These are phyloP conservation scores for Drosophila sechellia DNA, from an alignment of 1,140 invertebrate species.

Conservation along the genomic window DNA sequence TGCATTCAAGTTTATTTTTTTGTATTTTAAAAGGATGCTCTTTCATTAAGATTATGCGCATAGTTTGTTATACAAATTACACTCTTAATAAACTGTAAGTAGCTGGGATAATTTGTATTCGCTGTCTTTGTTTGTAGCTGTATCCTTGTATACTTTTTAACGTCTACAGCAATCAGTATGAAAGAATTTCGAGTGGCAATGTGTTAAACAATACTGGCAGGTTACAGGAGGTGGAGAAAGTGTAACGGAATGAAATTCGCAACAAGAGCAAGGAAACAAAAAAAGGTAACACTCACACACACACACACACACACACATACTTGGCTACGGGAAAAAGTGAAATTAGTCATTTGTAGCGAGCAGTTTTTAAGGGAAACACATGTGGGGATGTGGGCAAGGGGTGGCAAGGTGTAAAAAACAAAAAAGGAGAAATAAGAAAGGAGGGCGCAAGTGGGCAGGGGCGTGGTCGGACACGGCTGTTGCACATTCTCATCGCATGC, in stretches of 20 bases:
- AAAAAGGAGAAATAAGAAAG: neutral
- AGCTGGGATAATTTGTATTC: neutral
- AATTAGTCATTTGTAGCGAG: conserved; percentile 74
- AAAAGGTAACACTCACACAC: conserved; percentile 29
- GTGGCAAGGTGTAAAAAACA: conserved; percentile 3
- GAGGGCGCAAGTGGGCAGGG: conserved; percentile 13
- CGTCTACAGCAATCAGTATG: conserved; percentile 49
- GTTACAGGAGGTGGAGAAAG: conserved; percentile 23
- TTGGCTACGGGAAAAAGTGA: conserved; percentile 49
- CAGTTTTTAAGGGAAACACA: conserved; percentile 22
- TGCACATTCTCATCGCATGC: conserved; percentile 75
- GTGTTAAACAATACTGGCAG: conserved; percentile 55
- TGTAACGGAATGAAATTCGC: conserved; percentile 54
- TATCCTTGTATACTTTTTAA: neutral
- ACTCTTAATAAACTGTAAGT: neutral
- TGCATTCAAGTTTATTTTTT: no score
- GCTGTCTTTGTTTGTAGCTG: neutral
- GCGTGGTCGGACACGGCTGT: conserved; percentile 58
- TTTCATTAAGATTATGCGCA: no score
- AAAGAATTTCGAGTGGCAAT: conserved; percentile 63
- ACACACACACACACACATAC: conserved; percentile 7
- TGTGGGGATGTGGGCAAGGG: no score
- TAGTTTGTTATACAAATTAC: no score
- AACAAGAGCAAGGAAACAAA: conserved; percentile 37
- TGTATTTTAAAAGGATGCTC: neutral